Conservation (phyloP, 1,140 invertebrate genomes). For the Drosophila obscura region DNA sequence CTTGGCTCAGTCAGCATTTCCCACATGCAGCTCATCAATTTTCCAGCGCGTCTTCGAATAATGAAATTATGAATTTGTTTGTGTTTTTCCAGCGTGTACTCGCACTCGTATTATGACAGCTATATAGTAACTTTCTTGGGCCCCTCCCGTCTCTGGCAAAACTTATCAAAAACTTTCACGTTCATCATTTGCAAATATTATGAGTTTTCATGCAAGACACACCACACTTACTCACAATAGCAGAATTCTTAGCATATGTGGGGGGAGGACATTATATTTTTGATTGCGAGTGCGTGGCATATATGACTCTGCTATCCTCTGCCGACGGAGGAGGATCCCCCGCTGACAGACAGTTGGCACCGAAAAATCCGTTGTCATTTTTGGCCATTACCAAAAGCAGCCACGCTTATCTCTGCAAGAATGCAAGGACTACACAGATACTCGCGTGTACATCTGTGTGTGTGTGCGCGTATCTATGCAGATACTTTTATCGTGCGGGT, state of each 20-base stretch:
- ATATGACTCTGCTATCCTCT: constrained; percentile 26
- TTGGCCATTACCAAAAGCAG: constrained; percentile 72
- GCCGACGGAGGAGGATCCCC: constrained; percentile 14
- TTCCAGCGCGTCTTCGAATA: constrained; percentile 40
- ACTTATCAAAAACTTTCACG: constrained; percentile 81
- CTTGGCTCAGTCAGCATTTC: constrained; percentile 46
- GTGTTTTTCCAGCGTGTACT: neutral
- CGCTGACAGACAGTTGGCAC: constrained; percentile 62
- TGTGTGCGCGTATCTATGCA: constrained; percentile 43
- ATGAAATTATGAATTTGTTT: constrained; percentile 72
- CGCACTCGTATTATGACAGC: constrained; percentile 31
- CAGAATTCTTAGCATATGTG: constrained; percentile 9
- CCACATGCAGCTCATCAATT: constrained; percentile 47
- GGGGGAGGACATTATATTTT: constrained; percentile 61
- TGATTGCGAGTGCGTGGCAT: constrained; percentile 73
- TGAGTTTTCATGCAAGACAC: constrained; percentile 64
- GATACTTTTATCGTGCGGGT: constrained; percentile 49
- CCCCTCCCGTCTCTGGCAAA: constrained; percentile 3
- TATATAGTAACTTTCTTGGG: constrained; percentile 34
- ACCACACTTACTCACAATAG: constrained; percentile 12
- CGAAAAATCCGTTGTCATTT: constrained; percentile 67
- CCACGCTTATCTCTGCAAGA: constrained; percentile 58
- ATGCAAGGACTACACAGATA: constrained; percentile 41
- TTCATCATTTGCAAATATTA: constrained; percentile 82
- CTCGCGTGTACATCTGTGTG: no score